Conservation (phyloP, 2,797 vertebrate species). For the Phataginus tetradactyla region DNA sequence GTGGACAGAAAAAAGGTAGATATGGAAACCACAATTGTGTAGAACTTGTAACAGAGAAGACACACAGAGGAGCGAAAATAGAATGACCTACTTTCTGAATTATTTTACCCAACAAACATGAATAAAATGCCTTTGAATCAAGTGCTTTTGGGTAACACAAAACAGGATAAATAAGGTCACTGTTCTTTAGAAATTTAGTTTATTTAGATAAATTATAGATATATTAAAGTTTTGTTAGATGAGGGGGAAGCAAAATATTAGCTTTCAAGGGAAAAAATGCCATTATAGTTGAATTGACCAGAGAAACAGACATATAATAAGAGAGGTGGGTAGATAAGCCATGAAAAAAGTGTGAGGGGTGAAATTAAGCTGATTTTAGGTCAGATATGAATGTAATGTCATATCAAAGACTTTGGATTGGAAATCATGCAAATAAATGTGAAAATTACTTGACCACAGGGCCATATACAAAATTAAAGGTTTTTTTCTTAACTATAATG, state of each 20-base stretch:
- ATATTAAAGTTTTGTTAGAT: not conserved
- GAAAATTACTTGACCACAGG: not conserved
- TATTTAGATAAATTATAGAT: not conserved
- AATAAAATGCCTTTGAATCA: not conserved
- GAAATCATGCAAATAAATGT: not conserved
- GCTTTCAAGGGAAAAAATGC: not conserved
- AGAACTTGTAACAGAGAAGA: not conserved
- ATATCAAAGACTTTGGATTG: not conserved
- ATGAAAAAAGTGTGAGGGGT: not conserved
- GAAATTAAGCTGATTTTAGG: not conserved
- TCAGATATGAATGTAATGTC: not conserved
- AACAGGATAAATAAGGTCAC: not conserved
- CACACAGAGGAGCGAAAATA: not conserved
- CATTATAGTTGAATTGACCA: not conserved
- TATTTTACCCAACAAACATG: not conserved
- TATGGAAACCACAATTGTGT: not conserved
- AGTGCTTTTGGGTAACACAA: not conserved
- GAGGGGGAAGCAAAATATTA: not conserved
- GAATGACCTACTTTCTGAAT: not conserved
- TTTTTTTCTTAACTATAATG: not conserved
- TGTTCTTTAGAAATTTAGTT: not conserved
- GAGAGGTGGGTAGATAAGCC: not conserved
- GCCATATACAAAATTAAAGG: not conserved
- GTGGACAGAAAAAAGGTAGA: not conserved
- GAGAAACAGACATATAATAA: not conserved